A percentile compares a stretch with the other conserved stretches of the same genome.
phyloP scores from a whole-genome alignment of 2,888 invertebrate genomes.

The Camponotus fellah region DNA sequence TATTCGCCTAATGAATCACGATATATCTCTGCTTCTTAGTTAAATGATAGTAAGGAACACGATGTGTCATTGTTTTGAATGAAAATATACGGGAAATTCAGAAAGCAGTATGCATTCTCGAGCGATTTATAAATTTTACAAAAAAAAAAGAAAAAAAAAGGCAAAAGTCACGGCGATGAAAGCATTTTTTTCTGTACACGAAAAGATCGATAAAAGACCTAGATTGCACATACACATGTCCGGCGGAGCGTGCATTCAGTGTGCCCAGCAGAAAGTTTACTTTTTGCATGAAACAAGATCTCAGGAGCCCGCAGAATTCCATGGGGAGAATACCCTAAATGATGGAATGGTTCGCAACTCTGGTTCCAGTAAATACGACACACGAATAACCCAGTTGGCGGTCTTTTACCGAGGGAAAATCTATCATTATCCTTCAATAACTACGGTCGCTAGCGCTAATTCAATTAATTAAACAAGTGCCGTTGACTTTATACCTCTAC shows the following conservation, averaged over 20 bases:
- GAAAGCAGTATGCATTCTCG: not conserved
- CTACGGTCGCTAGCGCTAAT: constrained; percentile 29
- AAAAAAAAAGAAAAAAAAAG: not conserved
- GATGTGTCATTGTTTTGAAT: not conserved
- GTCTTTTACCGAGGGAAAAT: constrained; percentile 61
- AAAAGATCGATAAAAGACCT: constrained; percentile 60
- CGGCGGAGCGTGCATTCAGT: constrained; percentile 46
- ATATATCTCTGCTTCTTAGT: not conserved
- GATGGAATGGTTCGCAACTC: constrained; percentile 78
- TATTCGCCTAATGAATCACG: constrained; percentile 36
- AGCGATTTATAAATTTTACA: not conserved
- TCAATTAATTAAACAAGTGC: constrained; percentile 59
- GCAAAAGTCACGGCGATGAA: not conserved
- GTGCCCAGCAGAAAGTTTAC: constrained; percentile 50
- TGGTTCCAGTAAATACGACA: constrained; percentile 61
- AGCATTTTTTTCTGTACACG: constrained; percentile 60
- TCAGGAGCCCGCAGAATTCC: constrained; percentile 72
- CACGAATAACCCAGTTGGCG: constrained; percentile 60
- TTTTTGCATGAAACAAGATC: constrained; percentile 64
- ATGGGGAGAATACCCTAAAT: constrained; percentile 80
- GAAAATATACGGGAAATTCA: not conserved
- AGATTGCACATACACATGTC: constrained; percentile 29
- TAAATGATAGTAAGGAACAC: not conserved
- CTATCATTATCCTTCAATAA: constrained; percentile 74
- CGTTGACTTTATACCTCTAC: constrained; percentile 16